A percentile compares a stretch with the other conserved stretches of the same genome.
These are phyloP conservation scores for Parnassius glacialis DNA, from an alignment of 2,888 invertebrate genomes.

Conservation along the genomic window DNA sequence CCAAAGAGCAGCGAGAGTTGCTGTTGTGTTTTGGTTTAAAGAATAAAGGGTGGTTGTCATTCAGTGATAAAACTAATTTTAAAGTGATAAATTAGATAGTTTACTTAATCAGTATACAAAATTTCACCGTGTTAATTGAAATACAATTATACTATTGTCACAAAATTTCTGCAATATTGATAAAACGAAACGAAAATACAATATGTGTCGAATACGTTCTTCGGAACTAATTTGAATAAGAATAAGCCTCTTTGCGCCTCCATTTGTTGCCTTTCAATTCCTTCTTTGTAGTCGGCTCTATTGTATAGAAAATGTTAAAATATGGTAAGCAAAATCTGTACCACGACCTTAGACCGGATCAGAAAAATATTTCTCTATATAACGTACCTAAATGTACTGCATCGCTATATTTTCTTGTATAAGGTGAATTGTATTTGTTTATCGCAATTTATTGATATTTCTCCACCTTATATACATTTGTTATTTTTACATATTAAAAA, in stretches of 20 bases:
- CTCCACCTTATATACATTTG: too few relatives aligned
- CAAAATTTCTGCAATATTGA: neutral
- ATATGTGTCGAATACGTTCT: slow-evolving; percentile 65
- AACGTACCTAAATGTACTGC: neutral
- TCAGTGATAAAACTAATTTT: too few relatives aligned
- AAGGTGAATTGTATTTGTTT: too few relatives aligned
- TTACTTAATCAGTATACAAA: too few relatives aligned
- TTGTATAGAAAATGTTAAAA: slow-evolving; percentile 68
- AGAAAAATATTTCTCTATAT: slow-evolving; percentile 46
- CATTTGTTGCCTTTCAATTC: slow-evolving; percentile 72
- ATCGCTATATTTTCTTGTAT: too few relatives aligned
- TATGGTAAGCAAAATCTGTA: slow-evolving; percentile 64
- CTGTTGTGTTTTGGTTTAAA: too few relatives aligned
- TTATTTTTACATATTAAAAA: too few relatives aligned
- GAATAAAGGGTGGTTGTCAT: too few relatives aligned
- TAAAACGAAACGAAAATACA: slow-evolving; percentile 38
- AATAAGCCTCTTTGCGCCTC: slow-evolving; percentile 58
- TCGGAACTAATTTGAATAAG: slow-evolving; percentile 70
- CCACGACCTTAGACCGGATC: slow-evolving; percentile 30
- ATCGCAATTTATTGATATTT: too few relatives aligned
- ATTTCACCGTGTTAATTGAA: too few relatives aligned
- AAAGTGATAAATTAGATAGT: too few relatives aligned
- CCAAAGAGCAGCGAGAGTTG: too few relatives aligned
- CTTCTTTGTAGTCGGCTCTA: slow-evolving; percentile 56
- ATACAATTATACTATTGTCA: neutral